Evolutionary conservation across 2,888 invertebrate genomes (phyloP).

Genomic region (Luperina nickerlii): DNA sequence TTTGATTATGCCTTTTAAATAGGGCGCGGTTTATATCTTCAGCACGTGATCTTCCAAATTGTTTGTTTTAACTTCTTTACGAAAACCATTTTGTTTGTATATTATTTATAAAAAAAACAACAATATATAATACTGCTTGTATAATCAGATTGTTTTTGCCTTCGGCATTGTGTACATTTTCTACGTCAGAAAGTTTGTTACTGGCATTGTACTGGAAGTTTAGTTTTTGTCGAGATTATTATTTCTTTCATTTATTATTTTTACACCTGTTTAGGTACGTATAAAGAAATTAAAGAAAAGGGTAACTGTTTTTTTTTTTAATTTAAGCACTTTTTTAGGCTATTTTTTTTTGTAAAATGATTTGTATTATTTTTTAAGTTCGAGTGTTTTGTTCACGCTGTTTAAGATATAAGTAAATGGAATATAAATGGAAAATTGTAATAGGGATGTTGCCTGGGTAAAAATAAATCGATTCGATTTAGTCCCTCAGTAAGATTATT

Average conservation of each 20-base stretch:
- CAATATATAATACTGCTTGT: not conserved
- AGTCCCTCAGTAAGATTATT: too few relatives aligned
- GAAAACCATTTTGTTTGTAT: not conserved
- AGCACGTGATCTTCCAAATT: constrained; percentile 15
- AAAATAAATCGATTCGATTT: too few relatives aligned
- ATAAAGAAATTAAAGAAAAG: not conserved
- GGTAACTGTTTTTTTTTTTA: not conserved
- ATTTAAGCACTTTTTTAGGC: not conserved
- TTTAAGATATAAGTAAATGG: not conserved
- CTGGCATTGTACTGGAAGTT: not conserved
- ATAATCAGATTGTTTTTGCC: constrained; percentile 2
- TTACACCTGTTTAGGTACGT: not conserved
- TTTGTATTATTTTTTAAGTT: not conserved
- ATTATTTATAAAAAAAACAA: not conserved
- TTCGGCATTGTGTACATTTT: not conserved
- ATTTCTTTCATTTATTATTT: not conserved
- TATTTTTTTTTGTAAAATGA: too few relatives aligned
- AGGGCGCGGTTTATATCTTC: not conserved
- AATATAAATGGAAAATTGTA: not conserved
- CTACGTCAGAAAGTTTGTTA: not conserved
- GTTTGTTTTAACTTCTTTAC: constrained; percentile 5
- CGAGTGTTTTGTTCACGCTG: not conserved
- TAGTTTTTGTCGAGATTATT: constrained; percentile 2
- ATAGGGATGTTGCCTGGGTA: too few relatives aligned
- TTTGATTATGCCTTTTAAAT: constrained; percentile 38